Evolutionary conservation across 2,113 vertebrate genomes (phyloP).

Genomic region (Andinoacara biseriatus): DNA sequence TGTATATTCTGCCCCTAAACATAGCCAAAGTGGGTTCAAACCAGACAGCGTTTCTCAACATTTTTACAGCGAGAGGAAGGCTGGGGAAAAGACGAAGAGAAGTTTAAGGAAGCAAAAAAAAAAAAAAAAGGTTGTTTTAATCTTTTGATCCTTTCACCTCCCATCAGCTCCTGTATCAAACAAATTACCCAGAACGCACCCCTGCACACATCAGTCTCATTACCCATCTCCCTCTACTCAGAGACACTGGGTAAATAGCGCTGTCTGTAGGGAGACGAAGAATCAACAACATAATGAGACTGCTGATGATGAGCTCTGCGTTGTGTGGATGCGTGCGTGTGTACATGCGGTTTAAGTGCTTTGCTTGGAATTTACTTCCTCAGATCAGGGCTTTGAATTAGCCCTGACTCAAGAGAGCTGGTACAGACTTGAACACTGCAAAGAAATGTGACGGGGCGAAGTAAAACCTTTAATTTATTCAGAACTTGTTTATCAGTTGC

Average conservation of each 20-base stretch:
- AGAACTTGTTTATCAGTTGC: slow-evolving; percentile 40
- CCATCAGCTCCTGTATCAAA: slow-evolving; percentile 71
- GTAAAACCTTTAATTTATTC: slow-evolving; percentile 46
- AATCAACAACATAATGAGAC: slow-evolving; percentile 74
- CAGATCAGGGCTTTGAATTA: slow-evolving; percentile 41
- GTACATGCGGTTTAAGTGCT: slow-evolving; percentile 31
- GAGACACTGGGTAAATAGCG: slow-evolving; percentile 71
- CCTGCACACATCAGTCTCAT: slow-evolving; percentile 74
- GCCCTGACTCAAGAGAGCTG: slow-evolving; percentile 10
- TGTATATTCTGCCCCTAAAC: neutral
- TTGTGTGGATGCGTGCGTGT: neutral
- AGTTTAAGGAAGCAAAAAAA: neutral
- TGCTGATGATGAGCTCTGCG: slow-evolving; percentile 52
- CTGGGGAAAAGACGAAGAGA: slow-evolving; percentile 29
- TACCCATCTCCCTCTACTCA: slow-evolving; percentile 52
- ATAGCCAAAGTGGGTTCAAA: slow-evolving; percentile 10
- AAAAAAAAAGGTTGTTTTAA: slow-evolving; percentile 42
- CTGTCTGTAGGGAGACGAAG: slow-evolving; percentile 67
- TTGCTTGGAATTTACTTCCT: slow-evolving; percentile 34
- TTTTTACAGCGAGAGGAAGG: neutral
- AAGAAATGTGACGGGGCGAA: neutral
- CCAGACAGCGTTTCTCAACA: neutral
- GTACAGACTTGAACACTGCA: slow-evolving; percentile 1
- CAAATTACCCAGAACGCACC: slow-evolving; percentile 72
- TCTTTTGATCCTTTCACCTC: slow-evolving; percentile 72